Evolutionary conservation across 2,113 vertebrate species (phyloP).

Genomic region (Nycticorax nycticorax): DNA sequence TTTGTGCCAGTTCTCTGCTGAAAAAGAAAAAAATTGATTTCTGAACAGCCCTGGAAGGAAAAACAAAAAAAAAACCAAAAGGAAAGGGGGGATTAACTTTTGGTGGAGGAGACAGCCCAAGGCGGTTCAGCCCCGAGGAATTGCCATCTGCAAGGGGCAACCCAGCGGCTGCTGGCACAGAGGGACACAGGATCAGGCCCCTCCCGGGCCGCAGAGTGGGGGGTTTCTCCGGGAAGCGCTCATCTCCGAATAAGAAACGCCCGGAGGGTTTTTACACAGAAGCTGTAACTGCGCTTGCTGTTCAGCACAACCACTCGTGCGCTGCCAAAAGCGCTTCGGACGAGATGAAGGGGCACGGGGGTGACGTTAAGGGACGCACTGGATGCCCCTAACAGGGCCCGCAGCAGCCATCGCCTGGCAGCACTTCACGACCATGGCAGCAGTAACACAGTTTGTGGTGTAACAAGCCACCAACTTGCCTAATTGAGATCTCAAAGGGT

Average conservation of each 20-base stretch:
- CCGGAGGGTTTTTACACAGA: accelerated
- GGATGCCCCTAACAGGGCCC: accelerated
- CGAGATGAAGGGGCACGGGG: accelerated
- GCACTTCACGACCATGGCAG: not conserved
- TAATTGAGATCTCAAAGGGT: not conserved
- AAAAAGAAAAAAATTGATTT: not conserved
- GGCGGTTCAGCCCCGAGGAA: not conserved
- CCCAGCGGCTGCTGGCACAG: not conserved
- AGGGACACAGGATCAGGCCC: not conserved
- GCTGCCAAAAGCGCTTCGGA: accelerated
- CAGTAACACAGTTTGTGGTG: not conserved
- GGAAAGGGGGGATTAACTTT: not conserved
- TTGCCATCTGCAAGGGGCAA: not conserved
- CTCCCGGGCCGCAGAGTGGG: not conserved
- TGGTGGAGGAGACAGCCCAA: not conserved
- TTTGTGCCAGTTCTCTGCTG: not conserved
- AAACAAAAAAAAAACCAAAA: too few relatives aligned
- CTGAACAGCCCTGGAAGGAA: not conserved
- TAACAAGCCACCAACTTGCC: not conserved
- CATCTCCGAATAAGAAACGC: accelerated
- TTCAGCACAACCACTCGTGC: accelerated
- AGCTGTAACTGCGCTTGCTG: not conserved
- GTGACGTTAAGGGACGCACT: accelerated
- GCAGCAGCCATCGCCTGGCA: accelerated
- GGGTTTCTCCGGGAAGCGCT: accelerated